Conservation (phyloP, 2,113 vertebrate species). For the Corvus moneduloides region DNA sequence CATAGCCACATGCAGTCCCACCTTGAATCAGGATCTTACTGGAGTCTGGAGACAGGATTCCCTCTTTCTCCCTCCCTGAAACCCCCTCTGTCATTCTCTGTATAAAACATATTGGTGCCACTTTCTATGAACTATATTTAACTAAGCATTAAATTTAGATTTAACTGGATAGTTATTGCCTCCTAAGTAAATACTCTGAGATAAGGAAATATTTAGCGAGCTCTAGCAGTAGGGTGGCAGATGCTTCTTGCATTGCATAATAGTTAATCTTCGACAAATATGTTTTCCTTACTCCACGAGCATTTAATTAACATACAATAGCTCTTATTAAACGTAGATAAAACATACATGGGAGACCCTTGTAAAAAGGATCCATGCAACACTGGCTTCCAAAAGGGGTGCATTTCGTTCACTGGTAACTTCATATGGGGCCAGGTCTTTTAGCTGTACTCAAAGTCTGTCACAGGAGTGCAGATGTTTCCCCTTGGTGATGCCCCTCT, state of each 20-base stretch:
- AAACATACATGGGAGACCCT: slow-evolving; percentile 11
- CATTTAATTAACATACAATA: slow-evolving; percentile 70
- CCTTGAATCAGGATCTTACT: not conserved
- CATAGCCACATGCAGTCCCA: not conserved
- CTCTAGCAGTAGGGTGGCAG: slow-evolving; percentile 68
- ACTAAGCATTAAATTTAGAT: slow-evolving; percentile 77
- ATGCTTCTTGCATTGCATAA: slow-evolving; percentile 63
- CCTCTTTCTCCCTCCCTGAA: slow-evolving; percentile 13
- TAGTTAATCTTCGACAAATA: slow-evolving; percentile 70
- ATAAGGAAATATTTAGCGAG: slow-evolving; percentile 75
- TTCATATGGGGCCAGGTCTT: not conserved
- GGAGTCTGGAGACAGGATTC: not conserved
- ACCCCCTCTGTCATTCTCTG: slow-evolving; percentile 32
- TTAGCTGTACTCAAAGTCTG: not conserved
- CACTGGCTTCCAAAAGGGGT: not conserved
- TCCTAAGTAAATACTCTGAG: slow-evolving; percentile 76
- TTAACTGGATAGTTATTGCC: slow-evolving; percentile 70
- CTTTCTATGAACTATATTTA: slow-evolving; percentile 77
- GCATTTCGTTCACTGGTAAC: not conserved
- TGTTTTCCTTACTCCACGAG: slow-evolving; percentile 57
- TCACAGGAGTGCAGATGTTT: not conserved
- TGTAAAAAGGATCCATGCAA: not conserved
- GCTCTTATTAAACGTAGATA: slow-evolving; percentile 50
- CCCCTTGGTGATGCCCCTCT: not conserved
- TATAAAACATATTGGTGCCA: slow-evolving; percentile 69